Conservation (phyloP, 2,888 invertebrate species). For the Nebria brevicollis region DNA sequence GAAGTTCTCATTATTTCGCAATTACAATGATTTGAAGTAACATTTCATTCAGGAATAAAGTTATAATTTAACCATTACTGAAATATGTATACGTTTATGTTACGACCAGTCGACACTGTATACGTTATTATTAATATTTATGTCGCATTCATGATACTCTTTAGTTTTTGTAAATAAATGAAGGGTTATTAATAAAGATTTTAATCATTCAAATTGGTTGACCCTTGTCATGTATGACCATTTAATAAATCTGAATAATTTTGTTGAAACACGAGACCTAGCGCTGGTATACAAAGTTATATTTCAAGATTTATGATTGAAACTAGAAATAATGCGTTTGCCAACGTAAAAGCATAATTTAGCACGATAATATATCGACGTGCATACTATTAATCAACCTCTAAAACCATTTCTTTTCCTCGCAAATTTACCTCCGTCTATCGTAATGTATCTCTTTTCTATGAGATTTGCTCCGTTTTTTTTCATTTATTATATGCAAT, state of each 20-base stretch:
- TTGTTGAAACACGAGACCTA: not conserved
- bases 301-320: conserved; percentile 2
- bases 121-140: too few species aligned
- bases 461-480: not conserved
- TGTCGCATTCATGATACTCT: not conserved
- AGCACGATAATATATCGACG: not conserved
- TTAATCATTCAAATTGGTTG: not conserved
- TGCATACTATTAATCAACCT: not conserved
- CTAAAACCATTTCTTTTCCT: not conserved
- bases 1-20: too few species aligned
- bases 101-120: too few species aligned
- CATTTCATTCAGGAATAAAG: too few species aligned
- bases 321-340: not conserved
- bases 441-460: not conserved
- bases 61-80: too few species aligned
- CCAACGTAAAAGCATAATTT: conserved; percentile 4
- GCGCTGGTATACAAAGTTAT: not conserved
- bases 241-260: not conserved
- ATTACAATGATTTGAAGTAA: too few species aligned
- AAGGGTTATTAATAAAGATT: not conserved
- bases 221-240: not conserved
- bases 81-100: too few species aligned
- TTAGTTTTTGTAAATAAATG: not conserved
- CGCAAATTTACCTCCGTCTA: not conserved
- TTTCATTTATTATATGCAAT: not conserved